Evolutionary conservation across 1,140 invertebrate genomes (phyloP), one percentile per base, ranked within the genome.

Genomic region (Listronotus bonariensis): DNA sequence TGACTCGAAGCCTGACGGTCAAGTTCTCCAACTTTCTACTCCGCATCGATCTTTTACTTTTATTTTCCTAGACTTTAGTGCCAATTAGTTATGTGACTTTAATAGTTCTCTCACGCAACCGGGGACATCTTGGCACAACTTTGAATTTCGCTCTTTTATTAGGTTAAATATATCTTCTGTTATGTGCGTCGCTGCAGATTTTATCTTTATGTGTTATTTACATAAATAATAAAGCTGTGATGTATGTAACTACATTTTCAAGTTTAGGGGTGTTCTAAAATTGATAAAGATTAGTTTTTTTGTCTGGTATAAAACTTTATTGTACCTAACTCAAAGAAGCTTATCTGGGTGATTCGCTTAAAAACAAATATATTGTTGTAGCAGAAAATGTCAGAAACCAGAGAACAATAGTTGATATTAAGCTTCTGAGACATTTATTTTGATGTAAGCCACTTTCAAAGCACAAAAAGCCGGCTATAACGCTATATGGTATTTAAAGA

Each of bases 61-160:
- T 45, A 45, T 45, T 45, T 14, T 45, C 42, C 11, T 36, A 36
- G 34, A 34, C 51, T 54, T 38, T 54, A 54, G 34, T 54, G 51
- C 51, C 51, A 54, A 54, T 54, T 54, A 54, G 51, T 54, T 54
- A 54, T 26, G 34, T 15, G 31, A 54, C 51, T 54, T 54, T 54
- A 54, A 54, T 54, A 54, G 31, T 54, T 54, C 51, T 54, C 36
- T 38, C 51, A 54, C 51, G 51, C 51, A 54, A 54, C 51, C 14
- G 51, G 51, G 26, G 36, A 36, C 34, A 54, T 40, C 51, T 54
- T 54, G 32, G 51, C 51, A 40, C 51, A 54, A 54, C 51, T 54
- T 26, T 54, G 5, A 26, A 40, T 54, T 54, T 54, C 26, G 32
- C 51, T 54, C 49, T 54, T 54, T 54, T 54, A 54, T 54, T 54